Evolutionary conservation across 2,888 invertebrate species (phyloP), one percentile per base, ranked within the genome.

Genomic region (Thumatha senex): DNA sequence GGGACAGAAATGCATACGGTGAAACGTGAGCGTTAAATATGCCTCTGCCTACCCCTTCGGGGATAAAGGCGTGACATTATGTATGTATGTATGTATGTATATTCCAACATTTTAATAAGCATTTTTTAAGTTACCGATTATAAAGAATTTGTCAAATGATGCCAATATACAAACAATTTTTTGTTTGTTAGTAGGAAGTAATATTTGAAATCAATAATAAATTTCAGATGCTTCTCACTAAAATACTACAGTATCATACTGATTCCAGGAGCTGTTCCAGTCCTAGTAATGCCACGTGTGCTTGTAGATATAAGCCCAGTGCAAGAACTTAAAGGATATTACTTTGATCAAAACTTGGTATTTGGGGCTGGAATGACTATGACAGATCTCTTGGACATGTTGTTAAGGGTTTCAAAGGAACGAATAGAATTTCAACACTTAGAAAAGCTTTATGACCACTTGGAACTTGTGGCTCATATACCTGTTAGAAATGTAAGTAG

Each of bases 401-500:
- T 94, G 46, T 70, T 82, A 29, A 63, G 69, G 13, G 56, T 86
- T 0, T 73, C 88, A 0, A 63, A 69, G 5, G 55, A 66, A 11
- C 58, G 72, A 7, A 73, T 81, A 0, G 91, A 92, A 13, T 96
- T 94, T 71, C 78, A 84, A 7, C 95, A 96, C 76, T 80, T 95
- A 40, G 76, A 84, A 11, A 89, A 92, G 48, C 76, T 96, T 35
- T 93, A 92, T 18, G 89, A 93, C 36, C 96, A 96, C 72, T 82
- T 96, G 42, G 93, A 94, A 69, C 76, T 95, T 44, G 93, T 96
- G 7, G 96, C 96, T 11, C 95, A 94, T 77, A 93, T 94, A 44
- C 94, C 95, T 12, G 94, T 96, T 1, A 88, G 96, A 85, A 96
- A 96, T 82, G 95, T 95, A 83, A 90, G 93, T 78, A 33, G 8